Percentiles rank a stretch among this genome's conserved stretches.
phyloP scores from a whole-genome alignment of 2,113 vertebrate species.

The Eublepharis macularius region DNA sequence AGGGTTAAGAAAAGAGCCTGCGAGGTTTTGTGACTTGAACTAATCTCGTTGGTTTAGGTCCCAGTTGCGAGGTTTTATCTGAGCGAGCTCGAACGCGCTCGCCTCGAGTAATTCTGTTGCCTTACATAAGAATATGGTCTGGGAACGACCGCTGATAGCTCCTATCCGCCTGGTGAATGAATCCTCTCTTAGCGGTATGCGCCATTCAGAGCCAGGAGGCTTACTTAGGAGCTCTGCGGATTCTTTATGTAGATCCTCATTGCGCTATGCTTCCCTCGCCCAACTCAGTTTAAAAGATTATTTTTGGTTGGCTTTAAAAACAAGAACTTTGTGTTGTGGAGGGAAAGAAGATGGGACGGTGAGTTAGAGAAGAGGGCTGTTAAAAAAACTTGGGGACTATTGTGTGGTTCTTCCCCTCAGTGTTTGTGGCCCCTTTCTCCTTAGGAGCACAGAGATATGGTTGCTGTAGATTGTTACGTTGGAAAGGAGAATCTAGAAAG shows the following conservation, averaged over 20 bases:
- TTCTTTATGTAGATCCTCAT: not conserved
- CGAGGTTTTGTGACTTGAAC: not conserved
- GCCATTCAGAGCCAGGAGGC: not conserved
- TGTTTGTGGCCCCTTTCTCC: fast-evolving
- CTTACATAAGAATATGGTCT: not conserved
- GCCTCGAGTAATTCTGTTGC: not conserved
- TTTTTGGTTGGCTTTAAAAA: conserved; percentile 3
- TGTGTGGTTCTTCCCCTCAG: not conserved
- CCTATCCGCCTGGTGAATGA: no score
- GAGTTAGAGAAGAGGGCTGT: not conserved
- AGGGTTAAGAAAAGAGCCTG: no score
- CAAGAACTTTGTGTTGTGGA: conserved; percentile 15
- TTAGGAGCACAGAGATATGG: not conserved
- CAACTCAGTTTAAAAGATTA: fast-evolving
- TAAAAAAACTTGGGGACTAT: not conserved
- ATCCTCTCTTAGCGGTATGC: no score
- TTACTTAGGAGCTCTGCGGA: not conserved
- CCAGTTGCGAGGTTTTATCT: not conserved
- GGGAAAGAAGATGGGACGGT: not conserved
- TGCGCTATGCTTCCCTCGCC: fast-evolving
- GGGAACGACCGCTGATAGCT: not conserved
- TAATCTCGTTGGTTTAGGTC: not conserved
- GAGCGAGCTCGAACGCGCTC: no score
- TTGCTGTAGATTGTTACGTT: not conserved
- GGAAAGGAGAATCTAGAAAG: not conserved